Base-by-base conservation (phyloP, 2,888 invertebrate genomes). In the Chydorus sphaericus region DNA sequence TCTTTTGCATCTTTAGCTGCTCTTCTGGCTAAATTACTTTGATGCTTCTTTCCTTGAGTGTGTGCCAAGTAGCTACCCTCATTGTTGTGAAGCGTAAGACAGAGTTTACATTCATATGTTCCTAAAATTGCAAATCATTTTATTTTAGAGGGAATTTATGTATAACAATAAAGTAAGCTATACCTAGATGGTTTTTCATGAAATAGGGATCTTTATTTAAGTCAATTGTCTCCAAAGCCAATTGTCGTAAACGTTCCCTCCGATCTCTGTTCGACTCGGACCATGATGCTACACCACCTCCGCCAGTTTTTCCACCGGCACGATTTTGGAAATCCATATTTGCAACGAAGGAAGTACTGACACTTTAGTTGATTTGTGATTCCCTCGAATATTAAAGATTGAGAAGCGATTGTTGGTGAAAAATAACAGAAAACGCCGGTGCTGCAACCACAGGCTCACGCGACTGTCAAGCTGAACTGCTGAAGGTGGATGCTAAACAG, bases 11-110 rank as follows among this genome's bases (percentile, higher is more conserved):
- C 98, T 68, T 97, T 97, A 0, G 97, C 98, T 37, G 97, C 98
- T 70, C 98, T 78, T 31, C 97, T 77, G 1, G 97, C 97, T 62
- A 98, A 76, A 72, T 98, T 98, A 4, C 96, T 93, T 69, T 98
- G 98, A 85, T 98, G 97, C 66, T 98, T 98, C 69, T 99, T 99
- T 26, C 97, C 98, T 72, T 99, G 98, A 0, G 98, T 98, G 67
- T 98, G 98, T 5, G 98, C 97, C 67, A 98, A 75, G 68, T 98
- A 98, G 66, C 96, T 96, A 2, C 97, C 98, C 71, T 94, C 98
- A 73, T 98, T 99, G 69, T 98, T 99, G 71, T 98, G 98, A 18
- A 98, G 76, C 0, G 98, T 99, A 54, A 99, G 72, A 75, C 98
- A 98, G 4, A 99, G 73, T 74, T 99, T 99, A 71, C 98, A 98